Evolutionary conservation across 2,797 vertebrate species (phyloP), one percentile per base, ranked within the genome.

Genomic region (Acrocephalus scirpaceus): DNA sequence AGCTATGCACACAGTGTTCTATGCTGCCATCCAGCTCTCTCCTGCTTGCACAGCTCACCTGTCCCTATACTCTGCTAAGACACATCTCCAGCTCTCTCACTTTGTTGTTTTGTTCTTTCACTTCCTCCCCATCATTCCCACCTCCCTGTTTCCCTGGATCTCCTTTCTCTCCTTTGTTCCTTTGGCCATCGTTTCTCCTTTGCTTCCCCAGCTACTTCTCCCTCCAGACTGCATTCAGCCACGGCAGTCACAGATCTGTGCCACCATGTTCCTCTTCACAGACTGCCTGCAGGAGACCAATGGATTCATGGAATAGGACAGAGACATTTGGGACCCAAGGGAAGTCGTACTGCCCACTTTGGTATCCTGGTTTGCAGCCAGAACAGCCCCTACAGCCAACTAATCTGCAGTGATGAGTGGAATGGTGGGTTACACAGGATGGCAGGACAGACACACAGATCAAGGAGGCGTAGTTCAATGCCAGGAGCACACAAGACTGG

Each of bases 211-310:
- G 61, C 48, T 17, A 9, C 16, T 56, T 66, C 48, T 83, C 23
- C 61, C 26, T 80, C 67, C 64, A 50, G 36, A 38, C 16, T 7
- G 15, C 2, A 2, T 34, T 60, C 58, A 58, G 72, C 45, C 19
- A 26, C 0, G 0, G 78, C 23, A 60, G 48, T 30, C 44, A 36
- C 1, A 5, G 34, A 62, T 22, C 38, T 26, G n/a, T 26, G 30
- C 13, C n/a, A 48, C 38, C 34, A 8, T 1, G 8, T 3, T 87
- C 11, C 48, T 50, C 70, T 50, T 70, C 61, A 50, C 16, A 58
- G 48, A 30, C 70, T 16, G 21, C 44, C 4, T 34, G 34, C 44
- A 70, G 65, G 65, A 80, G 13, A 81, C 32, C 45, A 12, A 0
- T 8, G 30, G 18, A 38, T 32, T 67, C 1, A 2, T 13, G 10